These are phyloP conservation scores for Notolabrus celidotus DNA, from an alignment of 2,797 vertebrate species.

Conservation along the genomic window DNA sequence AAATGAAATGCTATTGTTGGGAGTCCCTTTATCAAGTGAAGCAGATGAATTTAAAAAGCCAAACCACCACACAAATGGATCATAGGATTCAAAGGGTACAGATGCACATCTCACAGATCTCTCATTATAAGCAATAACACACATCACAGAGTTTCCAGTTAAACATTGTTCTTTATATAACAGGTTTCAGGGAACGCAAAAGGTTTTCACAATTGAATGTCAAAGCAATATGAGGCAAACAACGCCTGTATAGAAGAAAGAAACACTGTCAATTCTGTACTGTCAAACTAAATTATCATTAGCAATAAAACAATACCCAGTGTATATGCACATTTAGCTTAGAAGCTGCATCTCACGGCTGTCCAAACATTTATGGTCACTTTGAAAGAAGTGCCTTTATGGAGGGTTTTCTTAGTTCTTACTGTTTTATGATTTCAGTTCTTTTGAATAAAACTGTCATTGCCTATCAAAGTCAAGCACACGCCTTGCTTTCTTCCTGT, in stretches of 20 bases:
- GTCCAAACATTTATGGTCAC: slow-evolving; percentile 75
- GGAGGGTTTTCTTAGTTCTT: slow-evolving; percentile 71
- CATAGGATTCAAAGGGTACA: slow-evolving; percentile 52
- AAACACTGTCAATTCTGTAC: slow-evolving; percentile 55
- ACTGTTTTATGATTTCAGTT: slow-evolving; percentile 76
- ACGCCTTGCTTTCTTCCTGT: slow-evolving; percentile 48
- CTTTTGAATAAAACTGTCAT: slow-evolving; percentile 85
- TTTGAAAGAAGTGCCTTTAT: slow-evolving; percentile 86
- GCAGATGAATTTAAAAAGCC: slow-evolving; percentile 51
- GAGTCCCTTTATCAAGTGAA: slow-evolving; percentile 62
- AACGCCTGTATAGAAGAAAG: slow-evolving; percentile 48
- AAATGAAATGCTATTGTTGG: slow-evolving; percentile 37
- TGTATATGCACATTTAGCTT: slow-evolving; percentile 67
- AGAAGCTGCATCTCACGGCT: slow-evolving; percentile 69
- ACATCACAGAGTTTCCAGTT: slow-evolving; percentile 68
- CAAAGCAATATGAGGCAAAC: slow-evolving; percentile 74
- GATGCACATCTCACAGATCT: slow-evolving; percentile 62
- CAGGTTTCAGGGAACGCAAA: slow-evolving; percentile 78
- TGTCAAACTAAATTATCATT: slow-evolving; percentile 67
- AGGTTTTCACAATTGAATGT: slow-evolving; percentile 61
- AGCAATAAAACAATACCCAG: slow-evolving; percentile 78
- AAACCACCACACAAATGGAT: slow-evolving; percentile 55
- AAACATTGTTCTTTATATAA: slow-evolving; percentile 71
- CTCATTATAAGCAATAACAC: slow-evolving; percentile 80
- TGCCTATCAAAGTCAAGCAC: slow-evolving; percentile 73